Evolutionary conservation across 2,888 invertebrate species (phyloP).

Genomic region (Linhomoeus sp.): DNA sequence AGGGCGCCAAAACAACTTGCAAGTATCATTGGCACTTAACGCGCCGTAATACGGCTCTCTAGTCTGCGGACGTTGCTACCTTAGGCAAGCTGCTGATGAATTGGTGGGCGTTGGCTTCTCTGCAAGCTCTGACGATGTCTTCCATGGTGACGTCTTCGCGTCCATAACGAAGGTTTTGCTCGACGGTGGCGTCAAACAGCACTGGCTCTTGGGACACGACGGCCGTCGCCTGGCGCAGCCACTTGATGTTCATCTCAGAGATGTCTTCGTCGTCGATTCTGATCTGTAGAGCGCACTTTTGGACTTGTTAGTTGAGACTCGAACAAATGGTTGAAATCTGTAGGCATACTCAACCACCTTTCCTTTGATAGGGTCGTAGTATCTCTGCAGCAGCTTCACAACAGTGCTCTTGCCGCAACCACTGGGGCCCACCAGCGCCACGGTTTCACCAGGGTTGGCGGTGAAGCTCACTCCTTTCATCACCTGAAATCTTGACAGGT

Average conservation of each 20-base stretch:
- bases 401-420: no score
- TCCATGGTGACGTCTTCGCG: slow-evolving; percentile 14
- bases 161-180: slow-evolving; percentile 37
- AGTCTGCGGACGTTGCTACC: no score
- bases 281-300: slow-evolving; percentile 17
- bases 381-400: slow-evolving; percentile 50
- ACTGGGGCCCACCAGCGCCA: no score
- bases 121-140: slow-evolving; percentile 13
- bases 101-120: slow-evolving; percentile 30
- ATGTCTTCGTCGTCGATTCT: slow-evolving; percentile 32
- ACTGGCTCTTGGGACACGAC: slow-evolving; percentile 38
- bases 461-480: slow-evolving; percentile 27
- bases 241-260: slow-evolving; percentile 31
- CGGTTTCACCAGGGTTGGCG: no score
- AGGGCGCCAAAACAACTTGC: no score
- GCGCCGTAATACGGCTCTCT: no score
- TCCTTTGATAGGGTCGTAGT: slow-evolving; percentile 48
- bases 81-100: slow-evolving; percentile 30
- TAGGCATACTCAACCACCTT: no score
- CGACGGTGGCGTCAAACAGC: slow-evolving; percentile 37
- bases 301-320: slow-evolving; percentile 56
- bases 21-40: no score
- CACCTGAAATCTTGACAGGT: no score
- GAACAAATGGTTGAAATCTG: no score
- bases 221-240: slow-evolving; percentile 30